These are phyloP conservation scores for Saccopteryx leptura DNA, from an alignment of 2,113 vertebrate genomes.

Conservation along the genomic window DNA sequence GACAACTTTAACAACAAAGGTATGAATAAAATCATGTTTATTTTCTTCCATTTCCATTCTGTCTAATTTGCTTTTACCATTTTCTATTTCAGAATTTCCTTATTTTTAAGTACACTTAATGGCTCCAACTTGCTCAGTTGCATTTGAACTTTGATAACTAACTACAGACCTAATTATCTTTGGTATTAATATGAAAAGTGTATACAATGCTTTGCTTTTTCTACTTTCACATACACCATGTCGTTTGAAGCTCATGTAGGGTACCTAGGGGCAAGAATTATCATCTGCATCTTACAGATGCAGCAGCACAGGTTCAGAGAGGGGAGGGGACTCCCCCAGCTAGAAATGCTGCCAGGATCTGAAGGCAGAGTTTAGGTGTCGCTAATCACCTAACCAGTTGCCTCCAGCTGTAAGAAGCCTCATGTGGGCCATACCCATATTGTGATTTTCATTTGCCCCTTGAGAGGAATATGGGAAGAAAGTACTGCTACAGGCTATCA, in stretches of 20 bases:
- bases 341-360: not conserved
- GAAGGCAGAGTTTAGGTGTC: not conserved
- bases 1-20: not conserved
- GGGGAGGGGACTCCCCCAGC: not conserved
- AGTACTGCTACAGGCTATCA: not conserved
- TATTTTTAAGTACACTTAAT: not conserved
- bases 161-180: constrained; percentile 6
- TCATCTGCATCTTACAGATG: not conserved
- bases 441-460: not conserved
- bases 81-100: not conserved
- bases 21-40: constrained; percentile 24
- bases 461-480: not conserved
- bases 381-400: not conserved
- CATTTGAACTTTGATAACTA: constrained; percentile 10
- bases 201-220: not conserved
- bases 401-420: not conserved
- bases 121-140: not conserved
- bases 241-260: not conserved
- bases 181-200: not conserved
- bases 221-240: not conserved
- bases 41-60: constrained; percentile 39
- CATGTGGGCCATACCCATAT: not conserved
- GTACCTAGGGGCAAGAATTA: not conserved
- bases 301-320: not conserved
- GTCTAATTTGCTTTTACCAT: not conserved